Base-by-base conservation (phyloP, 2,888 invertebrate genomes). In the Pediacus dermestoides region DNA sequence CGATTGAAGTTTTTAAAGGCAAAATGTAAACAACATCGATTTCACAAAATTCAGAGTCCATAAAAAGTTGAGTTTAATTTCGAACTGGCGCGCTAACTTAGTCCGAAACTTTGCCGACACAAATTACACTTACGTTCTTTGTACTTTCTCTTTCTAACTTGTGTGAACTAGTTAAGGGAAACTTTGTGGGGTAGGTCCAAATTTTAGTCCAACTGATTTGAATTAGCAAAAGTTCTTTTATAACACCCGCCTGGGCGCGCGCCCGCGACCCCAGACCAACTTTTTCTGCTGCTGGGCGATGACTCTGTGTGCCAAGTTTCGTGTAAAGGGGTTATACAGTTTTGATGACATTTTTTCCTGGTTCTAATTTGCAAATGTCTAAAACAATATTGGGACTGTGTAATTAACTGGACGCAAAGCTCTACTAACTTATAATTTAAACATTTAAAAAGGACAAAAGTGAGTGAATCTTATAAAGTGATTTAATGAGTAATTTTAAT, bases 71-170 rank as follows among this genome's bases (percentile, higher is more conserved):
- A 61, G 57, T 64, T 65, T 65, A 64, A 65, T 66, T 65, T 64
- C 63, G 57, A 68, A 67, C 64, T 65, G 66, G 58, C 61, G n/a
- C n/a, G 58, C 58, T 60, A 65, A 64, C 63, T 64, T 62, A 59
- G 66, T 59, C 64, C 60, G 59, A 65, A 68, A 69, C 67, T 69
- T 68, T 55, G 60, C 64, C 63, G 64, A 65, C 66, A 64, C 65
- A 65, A 67, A 68, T 66, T 67, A 64, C 66, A 66, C 67, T 65
- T 66, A 66, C 65, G 65, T 62, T 64, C 67, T 60, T 61, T 61
- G 67, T 58, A 67, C 68, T 67, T 68, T 68, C 68, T 68, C 69
- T 61, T 63, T 67, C 67, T 63, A 59, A 63, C 66, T 63, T 60
- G 64, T 48, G 56, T 60, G 61, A 67, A 67, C 66, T 67, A 66